Conservation (phyloP, 2,888 invertebrate genomes). For the Drosophila putrida region DNA sequence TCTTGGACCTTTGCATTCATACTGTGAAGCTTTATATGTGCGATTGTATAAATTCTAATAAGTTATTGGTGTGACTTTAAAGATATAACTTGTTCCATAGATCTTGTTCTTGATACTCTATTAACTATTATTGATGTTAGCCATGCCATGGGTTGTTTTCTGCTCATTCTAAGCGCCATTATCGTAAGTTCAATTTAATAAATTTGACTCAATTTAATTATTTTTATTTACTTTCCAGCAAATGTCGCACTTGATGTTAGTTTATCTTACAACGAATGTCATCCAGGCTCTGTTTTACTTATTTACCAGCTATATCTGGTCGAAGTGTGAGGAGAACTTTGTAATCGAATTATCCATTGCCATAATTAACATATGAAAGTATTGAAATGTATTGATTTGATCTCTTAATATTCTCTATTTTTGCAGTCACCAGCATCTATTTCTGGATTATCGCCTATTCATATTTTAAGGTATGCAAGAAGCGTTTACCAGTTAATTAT, state of each 20-base stretch:
- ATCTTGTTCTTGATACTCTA: background rate
- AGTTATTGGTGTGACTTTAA: background rate
- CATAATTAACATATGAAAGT: conserved; percentile 20
- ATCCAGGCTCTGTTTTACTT: background rate
- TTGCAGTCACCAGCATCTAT: conserved; percentile 35
- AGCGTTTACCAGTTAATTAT: background rate
- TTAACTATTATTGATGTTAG: background rate
- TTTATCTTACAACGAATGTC: conserved; percentile 19
- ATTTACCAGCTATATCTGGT: conserved; percentile 7
- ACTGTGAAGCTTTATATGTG: conserved; percentile 8
- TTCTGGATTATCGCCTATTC: conserved; percentile 41
- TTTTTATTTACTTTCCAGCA: conserved; percentile 14
- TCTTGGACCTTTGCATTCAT: conserved; percentile 27
- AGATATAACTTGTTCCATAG: background rate
- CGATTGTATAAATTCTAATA: background rate
- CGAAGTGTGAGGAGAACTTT: background rate
- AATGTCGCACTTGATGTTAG: conserved; percentile 8
- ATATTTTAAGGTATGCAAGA: conserved; percentile 24
- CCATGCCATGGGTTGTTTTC: conserved; percentile 14
- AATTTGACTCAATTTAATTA: too few relatives aligned
- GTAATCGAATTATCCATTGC: background rate
- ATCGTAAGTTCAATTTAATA: conserved; percentile 14
- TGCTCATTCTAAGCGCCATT: conserved; percentile 17
- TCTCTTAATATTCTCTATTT: background rate
- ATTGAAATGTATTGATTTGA: background rate